Evolutionary conservation across 2,113 vertebrate species (phyloP), one percentile per base, ranked within the genome.

Genomic region (Cyprinodon variegatus): DNA sequence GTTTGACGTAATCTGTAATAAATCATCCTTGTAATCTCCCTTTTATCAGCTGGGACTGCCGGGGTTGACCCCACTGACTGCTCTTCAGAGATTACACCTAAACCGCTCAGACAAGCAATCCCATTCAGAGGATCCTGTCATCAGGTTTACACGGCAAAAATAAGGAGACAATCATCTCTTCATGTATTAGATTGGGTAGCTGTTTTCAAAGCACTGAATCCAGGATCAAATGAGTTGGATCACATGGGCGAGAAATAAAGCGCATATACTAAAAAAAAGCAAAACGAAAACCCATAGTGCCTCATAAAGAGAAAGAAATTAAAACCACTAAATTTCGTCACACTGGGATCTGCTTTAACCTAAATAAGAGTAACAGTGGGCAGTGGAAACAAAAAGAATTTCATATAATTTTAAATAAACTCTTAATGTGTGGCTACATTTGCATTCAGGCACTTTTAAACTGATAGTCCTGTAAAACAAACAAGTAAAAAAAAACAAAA

Each of bases 1-100:
- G 73, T 68, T 71, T 46, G 12, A 13, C 68, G 39, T 87, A 93
- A 92, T 93, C 91, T 85, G 79, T 57, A 39, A 76, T 69, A 90
- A 90, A 88, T 86, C 83, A 84, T 81, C 68, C 83, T 65, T 74
- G 67, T 90, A 91, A 93, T 93, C 91, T 91, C 88, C 89, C 80
- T 89, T 92, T 90, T 89, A 89, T 88, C 81, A 89, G 70, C 59
- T 37, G 77, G 81, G 84, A 85, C 64, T 71, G 73, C 59, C 4
- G 12, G 71, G 64, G 40, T 41, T 61, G 82, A 66, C 83, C 81
- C 82, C 46, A 39, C 53, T 59, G 66, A 81, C 45, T 67, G 37
- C 75, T 83, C 76, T 67, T 65, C 60, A 74, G 75, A 85, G 86
- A 89, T 92, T 90, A 91, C 61, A 65, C 67, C 57, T 62, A 81